These are phyloP conservation scores for Nasonovia ribisnigri DNA, from an alignment of 2,888 invertebrate species.

Conservation along the genomic window DNA sequence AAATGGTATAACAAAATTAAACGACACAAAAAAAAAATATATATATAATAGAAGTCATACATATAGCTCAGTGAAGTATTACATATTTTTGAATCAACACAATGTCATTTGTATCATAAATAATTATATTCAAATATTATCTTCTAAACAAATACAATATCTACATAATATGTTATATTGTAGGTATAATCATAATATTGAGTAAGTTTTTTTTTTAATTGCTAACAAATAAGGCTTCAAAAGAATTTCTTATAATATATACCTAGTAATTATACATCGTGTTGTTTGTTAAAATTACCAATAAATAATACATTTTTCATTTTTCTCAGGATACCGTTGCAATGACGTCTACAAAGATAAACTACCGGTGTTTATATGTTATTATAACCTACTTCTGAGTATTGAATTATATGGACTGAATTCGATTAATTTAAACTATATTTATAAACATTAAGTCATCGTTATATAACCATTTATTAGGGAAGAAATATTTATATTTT, in stretches of 20 bases:
- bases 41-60: too few species aligned
- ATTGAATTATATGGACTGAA: conserved; percentile 27
- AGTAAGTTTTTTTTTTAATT: not conserved
- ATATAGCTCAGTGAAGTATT: not conserved
- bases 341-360: conserved; percentile 34
- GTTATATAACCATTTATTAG: not conserved
- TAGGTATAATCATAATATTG: not conserved
- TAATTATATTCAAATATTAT: too few species aligned
- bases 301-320: conserved; percentile 52
- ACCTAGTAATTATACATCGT: not conserved
- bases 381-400: not conserved
- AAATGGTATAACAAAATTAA: too few species aligned
- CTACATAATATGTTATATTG: too few species aligned
- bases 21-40: too few species aligned
- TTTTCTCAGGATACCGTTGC: not conserved
- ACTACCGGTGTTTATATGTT: not conserved
- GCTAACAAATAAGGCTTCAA: not conserved
- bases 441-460: conserved; percentile 21
- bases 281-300: conserved; percentile 33
- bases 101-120: too few species aligned
- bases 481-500: not conserved
- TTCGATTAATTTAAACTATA: conserved; percentile 20
- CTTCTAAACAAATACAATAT: too few species aligned
- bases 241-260: not conserved
- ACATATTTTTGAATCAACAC: not conserved